These are phyloP conservation scores for Zygaena filipendulae DNA, from an alignment of 2,888 invertebrate genomes.

Conservation along the genomic window DNA sequence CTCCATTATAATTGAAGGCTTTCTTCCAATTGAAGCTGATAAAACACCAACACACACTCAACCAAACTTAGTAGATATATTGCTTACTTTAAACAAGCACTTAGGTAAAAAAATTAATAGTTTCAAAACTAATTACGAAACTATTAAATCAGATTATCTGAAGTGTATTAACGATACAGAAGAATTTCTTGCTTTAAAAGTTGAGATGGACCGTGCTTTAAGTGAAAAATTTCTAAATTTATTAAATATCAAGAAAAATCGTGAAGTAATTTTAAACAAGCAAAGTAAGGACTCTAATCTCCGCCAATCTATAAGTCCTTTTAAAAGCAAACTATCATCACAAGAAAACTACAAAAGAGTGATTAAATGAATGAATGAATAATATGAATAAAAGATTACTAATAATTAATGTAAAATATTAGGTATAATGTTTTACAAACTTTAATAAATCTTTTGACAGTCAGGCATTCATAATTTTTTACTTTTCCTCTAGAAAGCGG, in stretches of 20 bases:
- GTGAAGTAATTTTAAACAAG: too few relatives aligned
- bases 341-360: too few relatives aligned
- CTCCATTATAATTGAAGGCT: conserved; percentile 36
- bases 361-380: too few relatives aligned
- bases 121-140: conserved; percentile 23
- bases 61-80: conserved; percentile 35
- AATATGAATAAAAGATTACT: too few relatives aligned
- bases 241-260: conserved; percentile 26
- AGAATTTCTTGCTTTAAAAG: conserved; percentile 43
- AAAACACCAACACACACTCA: conserved; percentile 21
- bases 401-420: too few relatives aligned
- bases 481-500: too few relatives aligned
- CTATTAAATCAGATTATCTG: conserved; percentile 31
- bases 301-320: too few relatives aligned
- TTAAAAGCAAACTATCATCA: too few relatives aligned
- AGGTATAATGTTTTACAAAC: too few relatives aligned
- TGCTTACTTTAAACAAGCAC: conserved; percentile 32
- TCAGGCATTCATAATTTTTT: too few relatives aligned
- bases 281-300: too few relatives aligned
- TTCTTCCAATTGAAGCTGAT: conserved; percentile 37
- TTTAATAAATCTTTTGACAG: too few relatives aligned
- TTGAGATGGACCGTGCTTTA: conserved; percentile 43
- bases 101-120: conserved; percentile 26
- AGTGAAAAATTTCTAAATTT: conserved; percentile 37
- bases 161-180: conserved; percentile 41